A percentile compares a stretch with the other conserved stretches of the same genome.
Evolutionary conservation across 2,888 invertebrate species (phyloP).

Genomic region (Escarpia spicata): DNA sequence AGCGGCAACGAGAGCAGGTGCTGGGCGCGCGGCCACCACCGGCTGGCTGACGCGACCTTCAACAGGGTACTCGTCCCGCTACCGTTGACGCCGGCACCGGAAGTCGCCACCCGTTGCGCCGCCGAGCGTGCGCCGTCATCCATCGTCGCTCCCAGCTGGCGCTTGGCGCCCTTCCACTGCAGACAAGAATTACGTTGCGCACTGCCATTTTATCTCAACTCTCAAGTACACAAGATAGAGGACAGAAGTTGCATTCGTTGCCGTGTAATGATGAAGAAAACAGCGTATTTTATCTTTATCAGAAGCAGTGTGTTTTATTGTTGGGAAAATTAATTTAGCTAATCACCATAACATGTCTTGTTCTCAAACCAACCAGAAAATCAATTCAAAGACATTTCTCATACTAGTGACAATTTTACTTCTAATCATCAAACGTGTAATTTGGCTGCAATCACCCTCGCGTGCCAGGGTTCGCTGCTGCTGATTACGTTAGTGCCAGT

Average conservation of each 20-base stretch:
- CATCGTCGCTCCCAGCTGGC: background rate
- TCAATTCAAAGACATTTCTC: too few relatives aligned
- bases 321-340: too few relatives aligned
- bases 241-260: too few relatives aligned
- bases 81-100: background rate
- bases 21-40: background rate
- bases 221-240: background rate
- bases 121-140: background rate
- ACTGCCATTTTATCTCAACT: background rate
- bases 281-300: background rate
- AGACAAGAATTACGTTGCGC: background rate
- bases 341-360: too few relatives aligned
- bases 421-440: too few relatives aligned
- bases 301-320: too few relatives aligned
- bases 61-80: background rate
- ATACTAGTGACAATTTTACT: too few relatives aligned
- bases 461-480: too few relatives aligned
- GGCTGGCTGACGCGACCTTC: background rate
- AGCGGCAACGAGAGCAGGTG: background rate
- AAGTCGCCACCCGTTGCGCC: background rate
- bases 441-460: too few relatives aligned
- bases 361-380: too few relatives aligned
- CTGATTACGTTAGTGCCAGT: too few relatives aligned
- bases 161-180: slow-evolving; percentile 11
- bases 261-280: background rate